These are phyloP conservation scores for Athalia cordata DNA, from an alignment of 2,888 invertebrate species.

Conservation along the genomic window DNA sequence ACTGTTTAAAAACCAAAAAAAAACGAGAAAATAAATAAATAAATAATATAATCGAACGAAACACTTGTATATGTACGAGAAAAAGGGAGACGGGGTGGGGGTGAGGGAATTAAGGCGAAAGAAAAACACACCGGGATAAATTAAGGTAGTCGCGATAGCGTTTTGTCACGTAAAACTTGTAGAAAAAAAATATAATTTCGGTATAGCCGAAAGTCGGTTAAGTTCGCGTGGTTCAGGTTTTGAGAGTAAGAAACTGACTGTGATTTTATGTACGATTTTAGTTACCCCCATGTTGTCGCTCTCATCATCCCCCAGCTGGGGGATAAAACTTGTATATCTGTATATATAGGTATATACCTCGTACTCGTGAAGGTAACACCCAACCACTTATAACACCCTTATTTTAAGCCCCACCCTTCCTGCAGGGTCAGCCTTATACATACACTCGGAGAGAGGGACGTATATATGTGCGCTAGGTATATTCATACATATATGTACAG, in stretches of 20 bases:
- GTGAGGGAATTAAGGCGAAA: too few relatives aligned
- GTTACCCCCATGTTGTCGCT: conserved; percentile 54
- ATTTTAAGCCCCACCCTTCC: conserved; percentile 71
- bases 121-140: neutral
- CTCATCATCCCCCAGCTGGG: neutral
- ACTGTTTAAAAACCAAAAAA: neutral
- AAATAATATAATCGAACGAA: too few relatives aligned
- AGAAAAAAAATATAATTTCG: too few relatives aligned
- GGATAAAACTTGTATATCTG: conserved; percentile 8
- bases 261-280: conserved; percentile 23
- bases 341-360: conserved; percentile 14
- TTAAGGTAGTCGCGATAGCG: too few relatives aligned
- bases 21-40: too few relatives aligned
- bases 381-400: conserved; percentile 61
- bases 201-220: too few relatives aligned
- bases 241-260: conserved; percentile 31
- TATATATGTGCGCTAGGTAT: neutral
- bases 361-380: conserved; percentile 50
- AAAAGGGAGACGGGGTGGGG: too few relatives aligned
- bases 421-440: conserved; percentile 57
- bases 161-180: too few relatives aligned
- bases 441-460: conserved; percentile 24
- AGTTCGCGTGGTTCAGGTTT: too few relatives aligned
- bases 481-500: conserved; percentile 18
- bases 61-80: too few relatives aligned